These are phyloP conservation scores for Agrochola lychnidis DNA, from an alignment of 2,888 invertebrate genomes.

Conservation along the genomic window DNA sequence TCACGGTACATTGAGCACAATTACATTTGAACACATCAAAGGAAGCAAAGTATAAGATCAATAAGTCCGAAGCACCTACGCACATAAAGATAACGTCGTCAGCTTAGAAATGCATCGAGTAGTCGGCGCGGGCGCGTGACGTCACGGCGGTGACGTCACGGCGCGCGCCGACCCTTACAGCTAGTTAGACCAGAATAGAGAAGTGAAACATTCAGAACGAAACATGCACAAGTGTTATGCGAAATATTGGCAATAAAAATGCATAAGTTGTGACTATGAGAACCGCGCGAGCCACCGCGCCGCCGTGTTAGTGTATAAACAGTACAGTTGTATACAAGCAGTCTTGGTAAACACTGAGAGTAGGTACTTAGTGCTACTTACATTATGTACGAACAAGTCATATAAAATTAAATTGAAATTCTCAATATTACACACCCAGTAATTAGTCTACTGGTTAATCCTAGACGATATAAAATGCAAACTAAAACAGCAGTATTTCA, in stretches of 20 bases:
- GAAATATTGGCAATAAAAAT: constrained; percentile 89
- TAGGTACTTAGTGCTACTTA: constrained; percentile 89
- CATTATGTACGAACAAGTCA: constrained; percentile 83
- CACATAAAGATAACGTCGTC: constrained; percentile 64
- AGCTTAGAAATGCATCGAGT: constrained; percentile 71
- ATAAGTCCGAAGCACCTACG: constrained; percentile 75
- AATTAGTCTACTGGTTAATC: constrained; percentile 81
- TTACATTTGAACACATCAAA: constrained; percentile 87
- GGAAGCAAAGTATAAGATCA: constrained; percentile 82
- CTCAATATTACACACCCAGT: constrained; percentile 86
- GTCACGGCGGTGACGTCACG: constrained; percentile 45
- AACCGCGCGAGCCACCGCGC: constrained; percentile 80
- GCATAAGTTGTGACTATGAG: constrained; percentile 89
- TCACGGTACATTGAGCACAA: constrained; percentile 85
- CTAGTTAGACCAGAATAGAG: constrained; percentile 82
- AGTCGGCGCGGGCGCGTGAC: constrained; percentile 37
- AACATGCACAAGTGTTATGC: constrained; percentile 82
- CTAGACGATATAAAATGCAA: constrained; percentile 90
- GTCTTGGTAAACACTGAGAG: constrained; percentile 90
- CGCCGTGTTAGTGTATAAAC: constrained; percentile 85
- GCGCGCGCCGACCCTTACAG: constrained; percentile 71
- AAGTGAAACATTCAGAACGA: constrained; percentile 79
- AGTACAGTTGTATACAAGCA: constrained; percentile 89
- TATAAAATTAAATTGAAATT: constrained; percentile 87
- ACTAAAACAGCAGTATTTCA: constrained; percentile 90